These are phyloP conservation scores for Spodoptera frugiperda DNA, from an alignment of 1,140 invertebrate genomes.

Conservation along the genomic window DNA sequence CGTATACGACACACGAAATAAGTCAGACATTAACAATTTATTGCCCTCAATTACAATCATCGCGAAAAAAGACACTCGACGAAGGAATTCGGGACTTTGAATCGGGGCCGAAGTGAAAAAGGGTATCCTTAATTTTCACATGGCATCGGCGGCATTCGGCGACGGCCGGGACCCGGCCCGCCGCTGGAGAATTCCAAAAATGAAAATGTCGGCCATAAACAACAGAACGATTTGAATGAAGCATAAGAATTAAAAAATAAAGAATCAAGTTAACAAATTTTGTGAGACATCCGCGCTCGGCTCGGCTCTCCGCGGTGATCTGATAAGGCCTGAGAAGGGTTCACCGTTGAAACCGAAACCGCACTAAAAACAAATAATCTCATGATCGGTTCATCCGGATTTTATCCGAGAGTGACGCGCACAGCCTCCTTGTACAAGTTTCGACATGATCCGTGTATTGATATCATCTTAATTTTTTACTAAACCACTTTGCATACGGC, in stretches of 20 bases:
- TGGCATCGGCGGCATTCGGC: slow-evolving; percentile 75
- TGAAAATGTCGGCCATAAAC: slow-evolving; percentile 85
- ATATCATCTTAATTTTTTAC: slow-evolving; percentile 66
- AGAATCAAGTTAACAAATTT: slow-evolving; percentile 78
- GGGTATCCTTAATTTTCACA: slow-evolving; percentile 78
- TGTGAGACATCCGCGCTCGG: slow-evolving; percentile 60
- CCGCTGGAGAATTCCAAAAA: slow-evolving; percentile 77
- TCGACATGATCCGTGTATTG: slow-evolving; percentile 74
- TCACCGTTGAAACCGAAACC: slow-evolving; percentile 76
- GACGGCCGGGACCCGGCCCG: slow-evolving; percentile 43
- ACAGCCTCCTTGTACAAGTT: slow-evolving; percentile 74
- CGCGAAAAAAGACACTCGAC: slow-evolving; percentile 73
- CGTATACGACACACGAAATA: slow-evolving; percentile 64
- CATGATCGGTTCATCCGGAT: slow-evolving; percentile 76
- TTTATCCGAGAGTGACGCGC: slow-evolving; percentile 71
- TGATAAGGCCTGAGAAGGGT: slow-evolving; percentile 80
- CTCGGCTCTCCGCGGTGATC: slow-evolving; percentile 64
- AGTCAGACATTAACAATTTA: slow-evolving; percentile 78
- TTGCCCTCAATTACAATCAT: slow-evolving; percentile 81
- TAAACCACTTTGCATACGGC: slow-evolving; percentile 76
- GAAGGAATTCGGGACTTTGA: slow-evolving; percentile 74
- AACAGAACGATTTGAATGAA: slow-evolving; percentile 84
- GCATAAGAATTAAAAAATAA: slow-evolving; percentile 80
- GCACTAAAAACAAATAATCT: slow-evolving; percentile 72
- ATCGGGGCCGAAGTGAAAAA: slow-evolving; percentile 74